Percentiles rank a stretch among this genome's conserved stretches.
These are phyloP conservation scores for Tetropium fuscum DNA, from an alignment of 2,888 invertebrate genomes.

Conservation along the genomic window DNA sequence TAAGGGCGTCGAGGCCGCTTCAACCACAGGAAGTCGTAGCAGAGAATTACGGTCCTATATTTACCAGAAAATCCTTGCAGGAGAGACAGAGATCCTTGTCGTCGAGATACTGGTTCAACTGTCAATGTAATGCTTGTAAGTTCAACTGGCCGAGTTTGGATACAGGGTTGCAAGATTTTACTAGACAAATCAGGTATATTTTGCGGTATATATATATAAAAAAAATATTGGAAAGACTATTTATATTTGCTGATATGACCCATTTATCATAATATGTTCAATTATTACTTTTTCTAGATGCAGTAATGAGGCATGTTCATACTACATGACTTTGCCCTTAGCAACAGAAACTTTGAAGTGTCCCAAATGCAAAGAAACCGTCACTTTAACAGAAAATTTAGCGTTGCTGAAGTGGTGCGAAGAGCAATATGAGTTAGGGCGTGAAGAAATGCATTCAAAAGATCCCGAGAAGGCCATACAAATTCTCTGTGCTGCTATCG, in stretches of 20 bases:
- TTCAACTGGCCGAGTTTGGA: conserved; percentile 81
- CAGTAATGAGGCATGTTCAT: conserved; percentile 66
- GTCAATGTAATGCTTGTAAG: conserved; percentile 78
- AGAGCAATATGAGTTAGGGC: conserved; percentile 66
- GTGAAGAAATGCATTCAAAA: conserved; percentile 69
- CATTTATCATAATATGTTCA: background rate
- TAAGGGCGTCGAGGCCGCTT: conserved; percentile 76
- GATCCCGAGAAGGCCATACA: conserved; percentile 69
- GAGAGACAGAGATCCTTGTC: conserved; percentile 75
- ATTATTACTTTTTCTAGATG: conserved; percentile 64
- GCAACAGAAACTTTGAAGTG: conserved; percentile 65
- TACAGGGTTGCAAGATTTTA: conserved; percentile 68
- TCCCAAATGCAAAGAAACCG: conserved; percentile 67
- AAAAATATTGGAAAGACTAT: no score
- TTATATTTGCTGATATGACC: background rate
- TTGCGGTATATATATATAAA: background rate
- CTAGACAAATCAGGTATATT: conserved; percentile 63
- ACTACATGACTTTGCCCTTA: conserved; percentile 67
- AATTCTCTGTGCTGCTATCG: conserved; percentile 70
- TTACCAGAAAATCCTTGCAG: conserved; percentile 69
- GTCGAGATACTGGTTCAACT: conserved; percentile 84
- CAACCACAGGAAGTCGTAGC: conserved; percentile 76
- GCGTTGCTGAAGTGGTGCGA: conserved; percentile 66
- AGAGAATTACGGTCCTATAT: conserved; percentile 89
- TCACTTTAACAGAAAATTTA: conserved; percentile 66